Evolutionary conservation across 2,797 vertebrate genomes (phyloP), one percentile per base, ranked within the genome.

Genomic region (Platyrinchus mystaceus): DNA sequence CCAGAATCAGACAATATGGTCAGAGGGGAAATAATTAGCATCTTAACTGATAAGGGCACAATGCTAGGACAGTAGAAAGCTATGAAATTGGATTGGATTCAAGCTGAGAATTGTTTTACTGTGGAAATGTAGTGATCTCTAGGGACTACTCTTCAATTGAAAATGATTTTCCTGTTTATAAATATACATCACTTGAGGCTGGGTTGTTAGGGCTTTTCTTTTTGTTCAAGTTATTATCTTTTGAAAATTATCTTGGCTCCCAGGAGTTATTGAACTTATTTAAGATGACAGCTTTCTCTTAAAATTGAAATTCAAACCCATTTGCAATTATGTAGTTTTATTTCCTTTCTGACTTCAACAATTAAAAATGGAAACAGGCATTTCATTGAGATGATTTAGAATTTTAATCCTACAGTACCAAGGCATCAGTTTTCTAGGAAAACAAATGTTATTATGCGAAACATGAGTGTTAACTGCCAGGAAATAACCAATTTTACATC

Each of bases 121-220:
- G 39, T 92, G 73, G 82, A 96, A 97, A 93, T 76, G 68, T 93
- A 90, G 89, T 91, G 80, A 95, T 96, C 89, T 95, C 93, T 74
- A 88, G 96, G 95, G 96, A 96, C 90, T 86, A 95, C 62, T 88
- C 88, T 96, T 93, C 94, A 96, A 96, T 27, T 95, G 73, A 95
- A 97, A 97, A 97, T 96, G 1, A 90, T 62, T 96, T 97, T 98
- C 97, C 97, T 97, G 92, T 98, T 98, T 98, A 97, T 97, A 96
- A 71, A 62, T 94, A 94, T 64, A 84, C 46, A 91, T 50, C 78
- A 93, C 64, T 88, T 90, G 79, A 89, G 64, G 58, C 41, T 94
- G 79, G 55, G 41, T 88, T 87, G 47, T 82, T 71, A 73, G 63
- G 26, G 2, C 2, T 77, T 2, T 75, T 60, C 89, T 50, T 92